A percentile compares a stretch with the other conserved stretches of the same genome.
Conservation (phyloP, 30 jellyfish, hydroid and myxozoan genomes). For the Phacellophora camtschatica region DNA sequence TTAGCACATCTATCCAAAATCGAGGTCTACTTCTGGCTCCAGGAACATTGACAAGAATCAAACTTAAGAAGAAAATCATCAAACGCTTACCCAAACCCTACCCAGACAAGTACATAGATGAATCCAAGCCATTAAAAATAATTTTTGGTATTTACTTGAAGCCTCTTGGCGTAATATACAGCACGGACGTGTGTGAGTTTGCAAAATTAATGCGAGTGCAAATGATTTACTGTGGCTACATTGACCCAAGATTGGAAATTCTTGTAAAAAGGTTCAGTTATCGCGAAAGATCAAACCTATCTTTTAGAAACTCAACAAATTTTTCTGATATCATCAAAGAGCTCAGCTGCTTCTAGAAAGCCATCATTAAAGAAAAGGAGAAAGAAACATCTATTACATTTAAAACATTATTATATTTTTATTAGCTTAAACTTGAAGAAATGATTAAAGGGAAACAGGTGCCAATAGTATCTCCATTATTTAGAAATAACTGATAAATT, state of each 20-base stretch:
- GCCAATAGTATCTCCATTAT: too few relatives aligned
- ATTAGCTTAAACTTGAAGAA: too few relatives aligned
- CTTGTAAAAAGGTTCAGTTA: too few relatives aligned
- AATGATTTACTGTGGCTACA: not conserved
- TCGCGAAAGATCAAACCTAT: not conserved
- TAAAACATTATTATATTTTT: too few relatives aligned
- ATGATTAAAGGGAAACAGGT: too few relatives aligned
- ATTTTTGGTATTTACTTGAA: not conserved
- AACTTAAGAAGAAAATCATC: not conserved
- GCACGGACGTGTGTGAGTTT: not conserved
- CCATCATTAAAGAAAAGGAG: not conserved
- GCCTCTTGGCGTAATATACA: not conserved
- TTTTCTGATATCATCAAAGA: not conserved
- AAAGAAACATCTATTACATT: not conserved
- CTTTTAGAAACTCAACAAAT: not conserved
- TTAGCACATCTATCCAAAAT: not conserved
- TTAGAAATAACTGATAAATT: too few relatives aligned
- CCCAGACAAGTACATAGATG: slow-evolving; percentile 35
- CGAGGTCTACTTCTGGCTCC: slow-evolving; percentile 4
- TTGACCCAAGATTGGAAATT: not conserved
- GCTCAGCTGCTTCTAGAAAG: not conserved
- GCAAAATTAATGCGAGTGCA: not conserved
- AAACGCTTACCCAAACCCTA: slow-evolving; percentile 36
- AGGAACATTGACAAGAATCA: slow-evolving; percentile 24
- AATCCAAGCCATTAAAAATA: not conserved